Evolutionary conservation across 2,888 invertebrate species (phyloP).

Genomic region (Troides helena): DNA sequence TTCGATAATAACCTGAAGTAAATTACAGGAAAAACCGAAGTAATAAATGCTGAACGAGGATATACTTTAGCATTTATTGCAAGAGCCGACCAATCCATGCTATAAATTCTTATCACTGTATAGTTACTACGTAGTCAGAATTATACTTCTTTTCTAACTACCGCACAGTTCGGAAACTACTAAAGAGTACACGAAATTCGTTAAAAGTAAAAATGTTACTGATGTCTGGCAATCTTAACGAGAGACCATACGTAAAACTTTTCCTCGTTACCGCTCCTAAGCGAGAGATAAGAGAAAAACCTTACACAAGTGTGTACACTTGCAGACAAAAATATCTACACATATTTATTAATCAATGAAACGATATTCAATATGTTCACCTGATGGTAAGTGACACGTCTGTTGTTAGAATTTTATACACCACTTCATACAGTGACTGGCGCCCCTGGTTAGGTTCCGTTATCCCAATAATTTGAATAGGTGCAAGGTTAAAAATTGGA

Average conservation of each 20-base stretch:
- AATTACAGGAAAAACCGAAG: too few relatives aligned
- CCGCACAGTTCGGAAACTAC: constrained; percentile 29
- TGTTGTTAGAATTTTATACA: too few relatives aligned
- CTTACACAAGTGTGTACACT: constrained; percentile 50
- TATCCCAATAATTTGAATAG: too few relatives aligned
- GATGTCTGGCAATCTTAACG: constrained; percentile 52
- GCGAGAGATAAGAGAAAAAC: constrained; percentile 61
- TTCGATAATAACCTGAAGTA: too few relatives aligned
- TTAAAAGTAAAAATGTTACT: constrained; percentile 57
- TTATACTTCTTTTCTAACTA: constrained; percentile 23
- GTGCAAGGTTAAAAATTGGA: too few relatives aligned
- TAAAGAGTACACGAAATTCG: constrained; percentile 45
- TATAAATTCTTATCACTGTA: constrained; percentile 13
- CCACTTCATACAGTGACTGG: too few relatives aligned
- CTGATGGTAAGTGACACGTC: too few relatives aligned
- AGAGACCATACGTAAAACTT: constrained; percentile 54
- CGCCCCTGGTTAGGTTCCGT: too few relatives aligned
- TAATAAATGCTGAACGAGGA: not conserved
- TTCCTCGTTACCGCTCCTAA: constrained; percentile 61
- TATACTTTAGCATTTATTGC: not conserved
- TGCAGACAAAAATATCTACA: constrained; percentile 28
- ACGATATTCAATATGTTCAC: too few relatives aligned
- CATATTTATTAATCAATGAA: not conserved
- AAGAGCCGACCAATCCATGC: not conserved
- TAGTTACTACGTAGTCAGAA: constrained; percentile 3